phyloP scores from a whole-genome alignment of 1,140 invertebrate species.

The Drosophila mayri region DNA sequence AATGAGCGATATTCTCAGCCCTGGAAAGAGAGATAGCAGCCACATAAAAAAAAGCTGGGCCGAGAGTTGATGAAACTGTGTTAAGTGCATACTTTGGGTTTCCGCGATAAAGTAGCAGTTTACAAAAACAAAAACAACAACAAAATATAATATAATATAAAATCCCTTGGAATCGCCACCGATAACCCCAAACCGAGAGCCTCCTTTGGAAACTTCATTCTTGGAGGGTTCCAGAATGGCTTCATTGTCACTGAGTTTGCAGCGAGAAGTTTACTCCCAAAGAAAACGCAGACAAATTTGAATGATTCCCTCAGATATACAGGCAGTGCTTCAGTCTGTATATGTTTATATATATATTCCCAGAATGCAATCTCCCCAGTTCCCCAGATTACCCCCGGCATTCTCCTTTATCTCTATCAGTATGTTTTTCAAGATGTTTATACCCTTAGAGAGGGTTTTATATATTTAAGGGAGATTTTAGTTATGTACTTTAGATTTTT shows the following conservation, averaged over 20 bases:
- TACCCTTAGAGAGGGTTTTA: background rate
- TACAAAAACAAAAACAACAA: background rate
- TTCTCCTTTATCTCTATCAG: conserved; percentile 9
- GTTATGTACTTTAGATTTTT: background rate
- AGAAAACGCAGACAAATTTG: conserved; percentile 43
- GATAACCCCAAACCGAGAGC: background rate
- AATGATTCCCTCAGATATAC: conserved; percentile 40
- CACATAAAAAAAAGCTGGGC: background rate
- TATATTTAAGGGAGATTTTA: too few relatives aligned
- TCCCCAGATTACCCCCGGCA: background rate
- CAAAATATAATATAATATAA: background rate
- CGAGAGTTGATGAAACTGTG: conserved; percentile 58
- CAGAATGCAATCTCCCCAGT: conserved; percentile 35
- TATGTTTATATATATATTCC: conserved; percentile 1
- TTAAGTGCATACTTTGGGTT: conserved; percentile 65
- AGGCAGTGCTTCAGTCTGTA: background rate
- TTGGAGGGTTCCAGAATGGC: conserved; percentile 48
- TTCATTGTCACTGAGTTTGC: conserved; percentile 66
- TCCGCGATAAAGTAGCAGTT: conserved; percentile 20
- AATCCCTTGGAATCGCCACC: background rate
- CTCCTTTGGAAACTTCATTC: conserved; percentile 13
- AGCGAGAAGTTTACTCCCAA: conserved; percentile 10
- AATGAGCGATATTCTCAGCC: conserved; percentile 76
- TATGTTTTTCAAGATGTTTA: conserved; percentile 21
- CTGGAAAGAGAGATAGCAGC: conserved; percentile 15